Percentiles rank a stretch among this genome's conserved stretches.
Conservation (phyloP, 2,888 invertebrate species). For the Fissipunctia ypsillon region DNA sequence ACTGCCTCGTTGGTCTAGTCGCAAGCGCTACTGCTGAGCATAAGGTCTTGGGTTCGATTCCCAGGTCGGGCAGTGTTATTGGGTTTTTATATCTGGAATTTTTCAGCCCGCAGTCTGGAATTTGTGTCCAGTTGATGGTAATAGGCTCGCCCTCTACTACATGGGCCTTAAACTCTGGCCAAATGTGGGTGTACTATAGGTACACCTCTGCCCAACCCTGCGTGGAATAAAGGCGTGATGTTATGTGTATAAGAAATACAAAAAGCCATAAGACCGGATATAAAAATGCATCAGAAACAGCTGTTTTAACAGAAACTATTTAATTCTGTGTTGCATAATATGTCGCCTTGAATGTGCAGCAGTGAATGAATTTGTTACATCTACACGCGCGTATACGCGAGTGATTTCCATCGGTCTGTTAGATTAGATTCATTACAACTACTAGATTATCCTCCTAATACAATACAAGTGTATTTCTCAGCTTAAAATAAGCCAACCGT, state of each 20-base stretch:
- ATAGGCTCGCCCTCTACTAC: too few relatives aligned
- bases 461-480: not conserved
- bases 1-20: too few relatives aligned
- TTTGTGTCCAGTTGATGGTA: too few relatives aligned
- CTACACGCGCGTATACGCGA: not conserved
- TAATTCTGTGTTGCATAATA: slow-evolving; percentile 18
- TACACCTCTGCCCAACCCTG: too few relatives aligned
- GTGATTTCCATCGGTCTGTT: slow-evolving; percentile 3
- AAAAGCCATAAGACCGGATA: not conserved
- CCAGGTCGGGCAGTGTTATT: too few relatives aligned
- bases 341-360: slow-evolving; percentile 30
- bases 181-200: too few relatives aligned
- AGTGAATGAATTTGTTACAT: slow-evolving; percentile 39
- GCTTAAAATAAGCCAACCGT: not conserved
- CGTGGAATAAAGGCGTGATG: too few relatives aligned
- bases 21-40: too few relatives aligned
- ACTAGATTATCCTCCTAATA: not conserved
- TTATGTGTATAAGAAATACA: not conserved
- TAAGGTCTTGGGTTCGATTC: too few relatives aligned
- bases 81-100: too few relatives aligned
- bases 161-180: too few relatives aligned
- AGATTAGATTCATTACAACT: slow-evolving; percentile 13
- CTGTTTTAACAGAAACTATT: slow-evolving; percentile 17
- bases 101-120: too few relatives aligned
- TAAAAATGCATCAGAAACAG: slow-evolving; percentile 15